A percentile compares a stretch with the other conserved stretches of the same genome.
Conservation (phyloP, 1,140 invertebrate genomes). For the Lanistes nyassanus region DNA sequence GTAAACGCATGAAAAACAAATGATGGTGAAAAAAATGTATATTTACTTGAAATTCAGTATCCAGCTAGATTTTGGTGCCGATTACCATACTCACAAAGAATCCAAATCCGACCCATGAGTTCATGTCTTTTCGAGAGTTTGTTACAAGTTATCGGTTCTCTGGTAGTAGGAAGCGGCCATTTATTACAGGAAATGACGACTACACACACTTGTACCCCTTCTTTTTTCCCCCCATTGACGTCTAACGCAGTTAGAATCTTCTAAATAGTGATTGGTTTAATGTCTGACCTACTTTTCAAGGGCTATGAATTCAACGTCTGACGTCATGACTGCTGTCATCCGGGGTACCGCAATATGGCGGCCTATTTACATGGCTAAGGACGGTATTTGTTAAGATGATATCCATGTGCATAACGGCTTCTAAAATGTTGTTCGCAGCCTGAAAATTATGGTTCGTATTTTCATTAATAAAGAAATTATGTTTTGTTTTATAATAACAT, state of each 20-base stretch:
- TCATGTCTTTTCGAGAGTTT: neutral
- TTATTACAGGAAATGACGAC: slow-evolving; percentile 11
- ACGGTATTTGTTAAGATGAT: neutral
- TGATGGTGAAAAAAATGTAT: neutral
- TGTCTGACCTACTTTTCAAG: neutral
- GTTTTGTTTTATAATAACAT: neutral
- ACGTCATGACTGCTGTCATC: slow-evolving; percentile 5
- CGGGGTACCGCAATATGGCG: slow-evolving; percentile 17
- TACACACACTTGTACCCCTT: slow-evolving; percentile 4
- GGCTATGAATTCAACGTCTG: neutral
- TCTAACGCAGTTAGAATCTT: neutral
- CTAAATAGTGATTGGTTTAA: neutral
- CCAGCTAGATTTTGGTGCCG: neutral
- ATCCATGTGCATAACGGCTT: neutral
- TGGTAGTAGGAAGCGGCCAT: slow-evolving; percentile 18
- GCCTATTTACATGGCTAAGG: slow-evolving; percentile 25
- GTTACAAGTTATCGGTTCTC: neutral
- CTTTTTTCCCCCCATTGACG: no score
- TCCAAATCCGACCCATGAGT: neutral
- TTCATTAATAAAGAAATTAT: neutral
- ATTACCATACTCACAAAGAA: neutral
- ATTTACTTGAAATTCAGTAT: neutral
- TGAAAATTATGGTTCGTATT: no score
- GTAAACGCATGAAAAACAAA: neutral
- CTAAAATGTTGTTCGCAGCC: no score